Evolutionary conservation across 2,113 vertebrate genomes (phyloP).

Genomic region (Coryphaenoides rupestris): DNA sequence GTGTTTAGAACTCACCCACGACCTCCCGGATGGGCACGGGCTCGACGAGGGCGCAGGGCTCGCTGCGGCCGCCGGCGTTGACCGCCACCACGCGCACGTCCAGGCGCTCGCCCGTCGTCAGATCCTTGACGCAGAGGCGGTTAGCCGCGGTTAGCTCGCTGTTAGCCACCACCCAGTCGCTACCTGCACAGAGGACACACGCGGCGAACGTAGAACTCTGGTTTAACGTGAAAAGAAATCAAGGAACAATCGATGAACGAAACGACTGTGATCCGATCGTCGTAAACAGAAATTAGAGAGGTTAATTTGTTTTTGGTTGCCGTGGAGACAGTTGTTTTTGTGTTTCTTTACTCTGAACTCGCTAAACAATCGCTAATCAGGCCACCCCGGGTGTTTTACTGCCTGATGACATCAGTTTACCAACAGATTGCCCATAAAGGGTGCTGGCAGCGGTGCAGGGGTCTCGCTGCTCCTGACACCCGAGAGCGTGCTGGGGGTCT

Average conservation of each 20-base stretch:
- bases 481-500: conserved; percentile 51
- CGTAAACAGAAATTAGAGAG: too few species aligned
- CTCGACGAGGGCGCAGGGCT: conserved; percentile 67
- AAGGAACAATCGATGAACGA: too few species aligned
- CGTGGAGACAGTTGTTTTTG: neutral
- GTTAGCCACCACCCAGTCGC: conserved; percentile 80
- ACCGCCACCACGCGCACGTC: conserved; percentile 76
- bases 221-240: too few species aligned
- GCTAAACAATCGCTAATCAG: conserved; percentile 15
- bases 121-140: conserved; percentile 71
- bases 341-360: neutral
- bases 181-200: conserved; percentile 58
- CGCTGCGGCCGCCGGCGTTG: conserved; percentile 70
- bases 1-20: conserved; percentile 68
- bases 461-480: conserved; percentile 49
- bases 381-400: conserved; percentile 43
- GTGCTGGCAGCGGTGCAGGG: conserved; percentile 27
- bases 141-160: conserved; percentile 73
- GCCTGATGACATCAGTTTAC: conserved; percentile 53
- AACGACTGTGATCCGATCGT: too few species aligned
- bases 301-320: neutral
- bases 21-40: conserved; percentile 77
- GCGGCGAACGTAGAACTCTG: neutral
- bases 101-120: conserved; percentile 77
- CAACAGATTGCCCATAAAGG: conserved; percentile 49